Conservation (phyloP, 2,113 vertebrate species). For the Albula glossodonta region DNA sequence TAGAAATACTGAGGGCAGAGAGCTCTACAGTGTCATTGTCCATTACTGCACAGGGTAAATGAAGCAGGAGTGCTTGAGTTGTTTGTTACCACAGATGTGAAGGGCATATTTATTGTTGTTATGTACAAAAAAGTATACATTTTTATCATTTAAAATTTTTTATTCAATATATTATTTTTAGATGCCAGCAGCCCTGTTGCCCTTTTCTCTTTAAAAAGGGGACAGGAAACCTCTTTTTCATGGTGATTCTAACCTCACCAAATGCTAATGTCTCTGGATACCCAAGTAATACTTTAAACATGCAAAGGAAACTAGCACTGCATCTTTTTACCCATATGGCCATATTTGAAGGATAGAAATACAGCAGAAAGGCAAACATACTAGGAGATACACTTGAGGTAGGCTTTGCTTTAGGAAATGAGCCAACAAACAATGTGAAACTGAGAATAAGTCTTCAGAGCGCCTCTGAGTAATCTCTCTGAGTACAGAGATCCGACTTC, state of each 20-base stretch:
- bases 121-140: neutral
- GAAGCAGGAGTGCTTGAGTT: constrained; percentile 6
- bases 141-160: neutral
- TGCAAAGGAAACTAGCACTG: neutral
- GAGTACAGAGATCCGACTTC: too few relatives aligned
- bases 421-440: too few relatives aligned
- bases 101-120: neutral
- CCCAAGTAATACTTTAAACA: neutral
- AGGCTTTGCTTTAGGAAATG: too few relatives aligned
- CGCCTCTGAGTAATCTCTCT: too few relatives aligned
- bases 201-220: neutral
- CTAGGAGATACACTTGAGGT: too few relatives aligned
- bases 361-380: too few relatives aligned
- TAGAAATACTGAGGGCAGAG: neutral
- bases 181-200: neutral
- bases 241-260: neutral
- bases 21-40: constrained; percentile 4
- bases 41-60: constrained; percentile 19
- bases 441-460: too few relatives aligned
- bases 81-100: constrained; percentile 11
- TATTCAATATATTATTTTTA: neutral
- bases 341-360: too few relatives aligned
- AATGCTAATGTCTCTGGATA: neutral
- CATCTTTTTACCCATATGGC: neutral
- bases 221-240: neutral